Percentiles rank a stretch among this genome's conserved stretches.
Evolutionary conservation across 2,888 invertebrate genomes (phyloP).

Genomic region (Clunio marinus): DNA sequence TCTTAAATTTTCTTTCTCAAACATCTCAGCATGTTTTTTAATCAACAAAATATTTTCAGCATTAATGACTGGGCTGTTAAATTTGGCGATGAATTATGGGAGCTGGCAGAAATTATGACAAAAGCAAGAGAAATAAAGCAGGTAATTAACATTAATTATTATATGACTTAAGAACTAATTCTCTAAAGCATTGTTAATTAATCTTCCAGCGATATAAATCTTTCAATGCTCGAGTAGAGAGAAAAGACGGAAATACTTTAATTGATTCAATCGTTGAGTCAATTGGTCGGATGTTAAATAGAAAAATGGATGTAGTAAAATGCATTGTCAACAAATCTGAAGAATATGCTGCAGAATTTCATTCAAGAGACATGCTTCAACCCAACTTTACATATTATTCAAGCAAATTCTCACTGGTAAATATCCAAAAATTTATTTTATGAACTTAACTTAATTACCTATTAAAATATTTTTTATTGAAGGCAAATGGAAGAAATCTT

Average conservation of each 20-base stretch:
- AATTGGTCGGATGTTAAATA: constrained; percentile 77
- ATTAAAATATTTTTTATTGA: constrained; percentile 46
- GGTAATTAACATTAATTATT: constrained; percentile 50
- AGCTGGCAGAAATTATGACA: constrained; percentile 70
- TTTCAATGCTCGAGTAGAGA: constrained; percentile 72
- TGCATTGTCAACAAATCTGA: constrained; percentile 77
- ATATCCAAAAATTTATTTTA: constrained; percentile 37
- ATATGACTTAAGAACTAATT: neutral
- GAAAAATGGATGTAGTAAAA: constrained; percentile 85
- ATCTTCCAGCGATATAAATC: constrained; percentile 67
- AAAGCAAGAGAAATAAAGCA: constrained; percentile 71
- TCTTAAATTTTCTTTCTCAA: neutral
- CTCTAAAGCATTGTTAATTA: neutral
- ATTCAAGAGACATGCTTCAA: constrained; percentile 50
- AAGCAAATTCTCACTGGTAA: constrained; percentile 68
- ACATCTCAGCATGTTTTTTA: neutral
- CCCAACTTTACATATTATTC: constrained; percentile 65
- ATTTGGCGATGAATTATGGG: constrained; percentile 75
- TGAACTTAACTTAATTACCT: constrained; percentile 40
- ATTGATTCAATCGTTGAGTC: constrained; percentile 74
- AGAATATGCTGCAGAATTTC: constrained; percentile 60
- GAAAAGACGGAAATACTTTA: constrained; percentile 73
- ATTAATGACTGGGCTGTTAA: constrained; percentile 74
- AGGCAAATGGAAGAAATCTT: constrained; percentile 43
- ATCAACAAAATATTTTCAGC: too few species aligned